Conservation (phyloP, 2,113 vertebrate genomes). For the Amphilophus citrinellus region DNA sequence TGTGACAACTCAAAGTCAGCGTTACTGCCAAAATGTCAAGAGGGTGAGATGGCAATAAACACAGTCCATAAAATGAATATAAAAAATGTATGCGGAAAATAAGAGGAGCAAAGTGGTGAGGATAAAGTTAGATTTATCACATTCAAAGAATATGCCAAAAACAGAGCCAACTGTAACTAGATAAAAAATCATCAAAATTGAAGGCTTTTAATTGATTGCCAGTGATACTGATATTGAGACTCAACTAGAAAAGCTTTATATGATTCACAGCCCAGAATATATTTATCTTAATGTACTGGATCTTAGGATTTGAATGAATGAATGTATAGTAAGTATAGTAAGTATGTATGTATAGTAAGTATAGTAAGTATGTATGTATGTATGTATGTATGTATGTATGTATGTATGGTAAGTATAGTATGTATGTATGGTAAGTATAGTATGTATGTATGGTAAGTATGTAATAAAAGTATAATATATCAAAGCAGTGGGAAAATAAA, state of each 20-base stretch:
- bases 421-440: no score
- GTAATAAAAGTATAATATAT: not conserved
- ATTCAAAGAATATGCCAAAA: not conserved
- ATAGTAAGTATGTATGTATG: no score
- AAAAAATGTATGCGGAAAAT: slow-evolving; percentile 40
- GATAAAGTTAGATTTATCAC: slow-evolving; percentile 9
- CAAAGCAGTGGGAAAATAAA: not conserved
- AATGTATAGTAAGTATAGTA: no score
- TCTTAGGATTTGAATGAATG: not conserved
- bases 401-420: no score
- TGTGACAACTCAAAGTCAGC: slow-evolving; percentile 70
- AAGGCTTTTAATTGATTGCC: not conserved
- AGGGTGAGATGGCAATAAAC: slow-evolving; percentile 40
- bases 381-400: no score
- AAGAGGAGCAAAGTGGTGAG: slow-evolving; percentile 13
- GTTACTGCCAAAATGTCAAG: slow-evolving; percentile 70
- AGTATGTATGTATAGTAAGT: not conserved
- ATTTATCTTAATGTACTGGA: not conserved
- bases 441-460: not conserved
- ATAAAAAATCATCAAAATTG: not conserved
- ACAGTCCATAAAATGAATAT: slow-evolving; percentile 31
- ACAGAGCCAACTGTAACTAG: not conserved
- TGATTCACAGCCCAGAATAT: not conserved
- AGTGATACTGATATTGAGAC: not conserved
- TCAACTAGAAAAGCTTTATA: not conserved